These are phyloP conservation scores for Chironomus tentans DNA, from an alignment of 2,888 invertebrate species.

Conservation along the genomic window DNA sequence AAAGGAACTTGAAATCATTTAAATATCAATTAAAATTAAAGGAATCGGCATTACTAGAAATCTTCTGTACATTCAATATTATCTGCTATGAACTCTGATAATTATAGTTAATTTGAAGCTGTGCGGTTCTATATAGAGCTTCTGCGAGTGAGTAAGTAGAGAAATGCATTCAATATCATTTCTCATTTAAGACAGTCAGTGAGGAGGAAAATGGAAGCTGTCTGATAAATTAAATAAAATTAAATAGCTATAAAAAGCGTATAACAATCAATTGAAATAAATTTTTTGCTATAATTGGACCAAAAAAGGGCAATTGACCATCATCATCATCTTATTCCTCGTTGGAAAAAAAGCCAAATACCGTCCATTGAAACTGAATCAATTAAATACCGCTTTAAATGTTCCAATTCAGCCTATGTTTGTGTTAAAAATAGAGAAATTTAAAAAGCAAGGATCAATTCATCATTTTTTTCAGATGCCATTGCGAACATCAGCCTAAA, in stretches of 20 bases:
- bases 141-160: too few relatives aligned
- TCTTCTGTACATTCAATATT: neutral
- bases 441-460: neutral
- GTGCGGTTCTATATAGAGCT: neutral
- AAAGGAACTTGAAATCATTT: too few relatives aligned
- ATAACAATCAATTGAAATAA: conserved; percentile 8
- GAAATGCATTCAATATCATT: neutral
- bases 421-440: neutral
- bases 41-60: neutral
- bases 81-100: neutral
- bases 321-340: neutral
- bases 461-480: neutral
- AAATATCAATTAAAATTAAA: neutral
- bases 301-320: neutral
- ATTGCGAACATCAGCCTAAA: too few relatives aligned
- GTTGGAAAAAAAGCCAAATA: neutral
- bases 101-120: neutral
- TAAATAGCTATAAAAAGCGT: conserved; percentile 4
- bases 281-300: neutral
- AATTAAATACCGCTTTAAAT: neutral
- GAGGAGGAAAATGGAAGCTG: neutral
- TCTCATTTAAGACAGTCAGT: neutral
- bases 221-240: conserved; percentile 5
- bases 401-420: neutral
- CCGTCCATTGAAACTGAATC: neutral